These are phyloP conservation scores for Morpho deidamia DNA, from an alignment of 2,888 invertebrate species.

Conservation along the genomic window DNA sequence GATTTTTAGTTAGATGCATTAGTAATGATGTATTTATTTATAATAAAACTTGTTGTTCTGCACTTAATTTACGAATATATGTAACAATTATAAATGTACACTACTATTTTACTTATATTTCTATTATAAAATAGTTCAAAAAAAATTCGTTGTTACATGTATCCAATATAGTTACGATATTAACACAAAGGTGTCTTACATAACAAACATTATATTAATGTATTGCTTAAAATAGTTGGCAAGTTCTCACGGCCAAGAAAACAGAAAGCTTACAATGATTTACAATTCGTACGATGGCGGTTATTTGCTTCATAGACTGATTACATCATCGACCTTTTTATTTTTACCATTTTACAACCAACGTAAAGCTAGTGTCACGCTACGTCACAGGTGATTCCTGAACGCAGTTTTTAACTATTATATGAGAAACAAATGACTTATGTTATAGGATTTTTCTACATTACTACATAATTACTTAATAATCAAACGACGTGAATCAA, in stretches of 20 bases:
- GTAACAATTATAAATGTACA: neutral
- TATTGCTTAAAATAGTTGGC: slow-evolving; percentile 7
- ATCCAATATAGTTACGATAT: neutral
- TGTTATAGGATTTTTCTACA: no score
- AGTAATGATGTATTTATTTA: no score
- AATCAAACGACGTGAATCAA: no score
- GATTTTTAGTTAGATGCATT: no score
- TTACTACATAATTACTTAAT: no score
- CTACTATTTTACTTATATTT: neutral
- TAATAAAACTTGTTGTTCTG: no score
- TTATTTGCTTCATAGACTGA: slow-evolving; percentile 17
- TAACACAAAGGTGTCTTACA: neutral
- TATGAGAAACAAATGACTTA: no score
- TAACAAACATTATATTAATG: neutral
- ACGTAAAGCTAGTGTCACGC: slow-evolving; percentile 9
- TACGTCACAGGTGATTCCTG: neutral
- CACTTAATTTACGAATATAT: neutral
- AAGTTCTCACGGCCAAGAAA: slow-evolving; percentile 11
- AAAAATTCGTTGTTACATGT: no score
- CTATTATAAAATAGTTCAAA: neutral
- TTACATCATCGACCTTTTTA: slow-evolving; percentile 22
- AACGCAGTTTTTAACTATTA: no score
- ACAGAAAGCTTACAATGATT: slow-evolving; percentile 17
- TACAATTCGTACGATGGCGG: slow-evolving; percentile 18
- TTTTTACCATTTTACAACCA: slow-evolving; percentile 24